Conservation (phyloP, 2,113 vertebrate genomes). For the Myrmecobius fasciatus region DNA sequence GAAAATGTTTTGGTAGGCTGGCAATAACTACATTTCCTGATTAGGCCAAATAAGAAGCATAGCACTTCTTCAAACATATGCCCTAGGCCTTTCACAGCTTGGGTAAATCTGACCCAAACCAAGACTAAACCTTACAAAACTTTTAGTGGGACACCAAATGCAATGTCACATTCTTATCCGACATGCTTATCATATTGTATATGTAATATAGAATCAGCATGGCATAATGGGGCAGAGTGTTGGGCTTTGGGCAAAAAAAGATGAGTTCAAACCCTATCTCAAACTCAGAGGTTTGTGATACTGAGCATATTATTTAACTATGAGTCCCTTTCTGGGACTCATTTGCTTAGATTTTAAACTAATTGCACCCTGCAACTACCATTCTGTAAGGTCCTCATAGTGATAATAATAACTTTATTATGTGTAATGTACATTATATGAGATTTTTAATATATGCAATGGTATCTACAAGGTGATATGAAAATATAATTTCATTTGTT, state of each 20-base stretch:
- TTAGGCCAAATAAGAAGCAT: constrained; percentile 45
- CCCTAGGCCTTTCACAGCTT: not conserved
- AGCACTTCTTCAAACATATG: constrained; percentile 20
- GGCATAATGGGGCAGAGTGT: not conserved
- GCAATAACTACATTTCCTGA: constrained; percentile 22
- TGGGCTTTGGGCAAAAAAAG: not conserved
- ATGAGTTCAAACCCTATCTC: not conserved
- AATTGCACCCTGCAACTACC: not conserved
- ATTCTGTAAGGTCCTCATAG: not conserved
- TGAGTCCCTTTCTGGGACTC: not conserved
- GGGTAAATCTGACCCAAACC: not conserved
- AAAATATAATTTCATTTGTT: not conserved
- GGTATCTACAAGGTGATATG: not conserved
- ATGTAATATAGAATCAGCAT: not conserved
- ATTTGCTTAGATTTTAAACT: not conserved
- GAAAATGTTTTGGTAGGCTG: constrained; percentile 5
- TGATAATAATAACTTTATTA: not conserved
- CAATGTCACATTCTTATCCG: not conserved
- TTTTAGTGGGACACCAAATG: not conserved
- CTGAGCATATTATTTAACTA: not conserved
- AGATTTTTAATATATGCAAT: not conserved
- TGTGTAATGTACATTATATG: not conserved
- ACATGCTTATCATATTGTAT: not conserved
- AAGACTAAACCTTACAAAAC: constrained; percentile 2
- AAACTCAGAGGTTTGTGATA: not conserved